Evolutionary conservation across 2,888 invertebrate species (phyloP), one percentile per base, ranked within the genome.

Genomic region (Napeogenes sylphis): DNA sequence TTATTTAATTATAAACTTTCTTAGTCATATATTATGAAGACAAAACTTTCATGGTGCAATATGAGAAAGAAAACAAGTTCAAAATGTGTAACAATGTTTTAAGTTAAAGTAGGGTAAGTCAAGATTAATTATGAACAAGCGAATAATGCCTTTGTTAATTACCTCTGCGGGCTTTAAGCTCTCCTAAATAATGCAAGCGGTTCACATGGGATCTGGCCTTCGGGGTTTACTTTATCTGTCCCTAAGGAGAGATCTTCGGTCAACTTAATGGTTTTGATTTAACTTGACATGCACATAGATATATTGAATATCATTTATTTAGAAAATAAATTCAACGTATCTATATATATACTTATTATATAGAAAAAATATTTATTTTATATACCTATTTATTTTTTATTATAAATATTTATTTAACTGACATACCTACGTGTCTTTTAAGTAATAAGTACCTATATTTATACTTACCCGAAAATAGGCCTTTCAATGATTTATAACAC

Each of bases 101-200:
- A 30, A 30, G 21, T 30, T 30, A 51, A 51, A 51, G 51, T 51
- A 51, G 51, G 51, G 51, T 30, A 51, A 42, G 30, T 30, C 51
- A 30, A 51, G 51, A 51, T 51, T 51, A 51, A 51, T 58, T 55
- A 62, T 61, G 42, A 56, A 60, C 55, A 61, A 47, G 58, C 46
- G 59, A 56, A 56, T 59, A 67, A 67, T 62, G 62, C 58, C 58
- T 64, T 64, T 58, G 69, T 70, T 72, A 72, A 73, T 72, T 70
- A 69, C 67, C 65, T 61, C 55, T 69, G 68, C 58, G 67, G 65
- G 62, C 65, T 66, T 70, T 63, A 70, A 66, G 69, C 63, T 61
- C 61, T 57, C 66, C 68, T 73, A 70, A 74, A 74, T 74, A 73
- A 73, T 73, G 67, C 66, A 73, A 58, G 63, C 60, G 58, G 65